A percentile compares a stretch with the other conserved stretches of the same genome.
phyloP scores from a whole-genome alignment of 2,888 invertebrate species.

The Volucella inanis region DNA sequence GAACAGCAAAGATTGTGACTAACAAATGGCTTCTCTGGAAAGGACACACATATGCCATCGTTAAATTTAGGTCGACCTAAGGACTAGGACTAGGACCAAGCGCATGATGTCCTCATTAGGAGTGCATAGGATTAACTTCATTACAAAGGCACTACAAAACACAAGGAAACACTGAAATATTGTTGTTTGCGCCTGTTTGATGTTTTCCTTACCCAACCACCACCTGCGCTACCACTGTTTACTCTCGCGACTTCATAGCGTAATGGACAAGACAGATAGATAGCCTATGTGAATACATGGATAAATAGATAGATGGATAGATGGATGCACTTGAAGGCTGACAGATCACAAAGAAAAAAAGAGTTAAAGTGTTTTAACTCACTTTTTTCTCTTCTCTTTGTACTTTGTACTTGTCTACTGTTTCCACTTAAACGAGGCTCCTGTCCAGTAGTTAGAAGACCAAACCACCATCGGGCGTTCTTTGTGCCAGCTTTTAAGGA shows the following conservation, averaged over 20 bases:
- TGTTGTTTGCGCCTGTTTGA: conserved; percentile 24
- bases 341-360: conserved; percentile 14
- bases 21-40: conserved; percentile 39
- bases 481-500: conserved; percentile 14
- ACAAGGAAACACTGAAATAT: conserved; percentile 14
- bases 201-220: background rate
- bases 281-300: conserved; percentile 3
- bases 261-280: background rate
- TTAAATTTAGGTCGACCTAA: conserved; percentile 50
- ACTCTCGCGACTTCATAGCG: background rate
- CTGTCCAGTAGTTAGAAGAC: conserved; percentile 51
- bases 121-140: conserved; percentile 65
- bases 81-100: conserved; percentile 9
- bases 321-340: conserved; percentile 59
- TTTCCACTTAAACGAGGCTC: background rate
- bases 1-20: conserved; percentile 3
- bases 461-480: conserved; percentile 9
- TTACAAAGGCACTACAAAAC: conserved; percentile 41
- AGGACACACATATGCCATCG: conserved; percentile 16
- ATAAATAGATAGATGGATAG: conserved; percentile 12
- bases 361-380: background rate
- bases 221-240: too few species aligned
- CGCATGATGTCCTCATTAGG: conserved; percentile 55
- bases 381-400: background rate
- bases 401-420: background rate